Evolutionary conservation across 2,797 vertebrate genomes (phyloP), one percentile per base, ranked within the genome.

Genomic region (Sibirionetta formosa): DNA sequence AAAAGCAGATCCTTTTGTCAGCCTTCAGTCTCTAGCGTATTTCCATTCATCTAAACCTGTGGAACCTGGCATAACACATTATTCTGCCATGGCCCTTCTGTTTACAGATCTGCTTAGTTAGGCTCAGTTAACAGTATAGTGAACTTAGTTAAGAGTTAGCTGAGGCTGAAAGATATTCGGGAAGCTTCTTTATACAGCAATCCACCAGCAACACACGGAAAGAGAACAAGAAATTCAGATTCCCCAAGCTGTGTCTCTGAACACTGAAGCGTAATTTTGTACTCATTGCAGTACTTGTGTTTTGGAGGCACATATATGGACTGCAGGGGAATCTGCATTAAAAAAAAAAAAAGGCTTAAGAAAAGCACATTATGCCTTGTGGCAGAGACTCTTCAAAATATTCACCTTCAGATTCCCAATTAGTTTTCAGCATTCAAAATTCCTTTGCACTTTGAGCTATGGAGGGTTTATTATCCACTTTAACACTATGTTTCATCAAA

Each of bases 181-280:
- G 48, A 17, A 86, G 33, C n/a, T 33, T 42, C 66, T 15, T 0
- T 40, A 36, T 57, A 24, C 38, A 68, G 69, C 1, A 14, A 53
- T 36, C 35, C 38, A 63, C 54, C 7, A 6, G 66, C 81, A 82
- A 46, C 40, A 26, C 4, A 13, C n/a, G 11, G 9, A 50, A 82
- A 35, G 20, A 31, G 71, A 53, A 46, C 0, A 38, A 42, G 3
- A 40, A 68, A 81, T 57, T 7, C 70, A 35, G 29, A 46, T 51
- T 91, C 57, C 61, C 42, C 33, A 27, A 68, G 19, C 48, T n/a
- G 38, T 16, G 72, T 71, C 69, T 87, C 56, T 29, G 4, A 86
- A 61, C 33, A 42, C 13, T 2, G 1, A 22, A 0, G 0, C 17
- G 54, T 23, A n/a, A 40, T 35, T 79, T 4, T 5, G 57, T 31